These are phyloP conservation scores for Lampris megalopsis DNA, from an alignment of 2,113 vertebrate genomes.

Conservation along the genomic window DNA sequence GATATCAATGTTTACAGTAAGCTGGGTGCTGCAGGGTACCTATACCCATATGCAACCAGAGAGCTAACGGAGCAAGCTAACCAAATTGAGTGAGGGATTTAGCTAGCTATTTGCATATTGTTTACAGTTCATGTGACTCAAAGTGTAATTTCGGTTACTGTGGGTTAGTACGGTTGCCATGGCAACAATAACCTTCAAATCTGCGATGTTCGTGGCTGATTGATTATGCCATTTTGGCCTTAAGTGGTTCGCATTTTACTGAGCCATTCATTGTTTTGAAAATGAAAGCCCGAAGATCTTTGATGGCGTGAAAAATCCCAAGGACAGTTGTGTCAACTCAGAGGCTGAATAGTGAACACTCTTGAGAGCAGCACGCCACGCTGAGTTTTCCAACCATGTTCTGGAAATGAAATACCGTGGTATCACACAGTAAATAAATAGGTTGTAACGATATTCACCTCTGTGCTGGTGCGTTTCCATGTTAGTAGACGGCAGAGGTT, in stretches of 20 bases:
- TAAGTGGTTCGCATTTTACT: neutral
- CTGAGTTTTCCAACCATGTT: conserved; percentile 7
- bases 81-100: conserved; percentile 28
- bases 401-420: conserved; percentile 44
- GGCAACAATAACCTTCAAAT: neutral
- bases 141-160: neutral
- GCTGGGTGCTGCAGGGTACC: conserved; percentile 51
- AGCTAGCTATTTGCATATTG: conserved; percentile 46
- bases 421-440: conserved; percentile 64
- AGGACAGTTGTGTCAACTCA: neutral
- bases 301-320: neutral
- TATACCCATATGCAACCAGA: conserved; percentile 55
- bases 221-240: neutral
- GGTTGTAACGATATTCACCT: conserved; percentile 59
- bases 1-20: conserved; percentile 71
- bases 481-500: conserved; percentile 67
- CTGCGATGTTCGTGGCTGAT: neutral
- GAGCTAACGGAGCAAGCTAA: conserved; percentile 38
- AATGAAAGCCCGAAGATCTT: too few relatives aligned
- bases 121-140: conserved; percentile 53
- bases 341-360: neutral
- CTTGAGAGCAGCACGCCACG: too few relatives aligned
- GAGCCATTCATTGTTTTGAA: too few relatives aligned
- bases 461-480: conserved; percentile 72
- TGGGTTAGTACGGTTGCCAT: too few relatives aligned